Evolutionary conservation across 2,113 vertebrate species (phyloP).

Genomic region (Ammodytes dubius): DNA sequence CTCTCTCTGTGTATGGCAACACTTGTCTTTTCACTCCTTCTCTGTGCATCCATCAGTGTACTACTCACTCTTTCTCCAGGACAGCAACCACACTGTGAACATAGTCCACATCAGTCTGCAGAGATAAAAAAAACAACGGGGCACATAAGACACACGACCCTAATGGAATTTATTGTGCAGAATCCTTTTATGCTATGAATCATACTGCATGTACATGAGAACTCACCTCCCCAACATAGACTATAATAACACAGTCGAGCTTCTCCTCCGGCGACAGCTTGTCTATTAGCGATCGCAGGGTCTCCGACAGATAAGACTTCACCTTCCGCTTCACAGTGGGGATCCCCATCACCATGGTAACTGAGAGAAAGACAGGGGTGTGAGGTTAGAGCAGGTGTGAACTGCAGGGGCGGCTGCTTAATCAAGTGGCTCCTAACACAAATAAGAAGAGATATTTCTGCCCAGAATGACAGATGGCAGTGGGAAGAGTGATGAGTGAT

Average conservation of each 20-base stretch:
- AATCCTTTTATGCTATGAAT: not conserved
- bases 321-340: constrained; percentile 98
- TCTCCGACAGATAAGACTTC: constrained; percentile 97
- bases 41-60: constrained; percentile 35
- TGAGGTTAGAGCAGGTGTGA: constrained; percentile 8
- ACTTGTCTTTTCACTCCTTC: not conserved
- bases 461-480: constrained; percentile 58
- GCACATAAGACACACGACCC: constrained; percentile 7
- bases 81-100: constrained; percentile 91
- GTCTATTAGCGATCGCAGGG: constrained; percentile 96
- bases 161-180: not conserved
- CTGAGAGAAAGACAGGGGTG: constrained; percentile 77
- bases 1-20: not conserved
- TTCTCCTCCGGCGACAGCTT: constrained; percentile 96
- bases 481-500: constrained; percentile 33
- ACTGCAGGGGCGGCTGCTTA: not conserved
- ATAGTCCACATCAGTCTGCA: constrained; percentile 94
- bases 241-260: constrained; percentile 95
- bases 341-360: constrained; percentile 99
- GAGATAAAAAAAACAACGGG: constrained; percentile 29
- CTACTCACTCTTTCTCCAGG: constrained; percentile 97
- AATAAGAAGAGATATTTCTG: constrained; percentile 21
- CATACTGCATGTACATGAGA: not conserved
- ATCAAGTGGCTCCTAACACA: constrained; percentile 30
- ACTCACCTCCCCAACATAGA: constrained; percentile 97